These are phyloP conservation scores for Pedicia rivosa DNA, from an alignment of 2,888 invertebrate species.

Conservation along the genomic window DNA sequence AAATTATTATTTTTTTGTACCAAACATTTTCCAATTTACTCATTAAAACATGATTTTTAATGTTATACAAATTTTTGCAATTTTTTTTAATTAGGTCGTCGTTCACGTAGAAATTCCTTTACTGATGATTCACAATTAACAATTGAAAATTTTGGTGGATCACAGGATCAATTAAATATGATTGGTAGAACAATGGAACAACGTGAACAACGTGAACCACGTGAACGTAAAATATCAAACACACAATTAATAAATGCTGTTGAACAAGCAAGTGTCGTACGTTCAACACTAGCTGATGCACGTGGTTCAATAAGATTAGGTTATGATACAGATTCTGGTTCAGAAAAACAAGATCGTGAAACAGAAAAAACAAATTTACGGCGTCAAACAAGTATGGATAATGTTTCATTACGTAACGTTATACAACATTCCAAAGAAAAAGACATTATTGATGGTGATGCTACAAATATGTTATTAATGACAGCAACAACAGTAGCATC, in stretches of 20 bases:
- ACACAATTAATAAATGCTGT: constrained; percentile 10
- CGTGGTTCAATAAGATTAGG: constrained; percentile 51
- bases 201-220: constrained; percentile 18
- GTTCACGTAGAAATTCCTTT: constrained; percentile 70
- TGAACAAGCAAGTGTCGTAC: constrained; percentile 51
- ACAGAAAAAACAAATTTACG: constrained; percentile 32
- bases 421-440: constrained; percentile 39
- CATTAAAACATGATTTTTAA: neutral
- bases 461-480: too few species aligned
- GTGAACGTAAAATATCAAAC: constrained; percentile 31
- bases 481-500: constrained; percentile 32
- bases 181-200: constrained; percentile 65
- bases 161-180: constrained; percentile 76
- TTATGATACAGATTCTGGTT: constrained; percentile 42
- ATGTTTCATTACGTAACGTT: constrained; percentile 30
- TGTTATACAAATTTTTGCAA: neutral
- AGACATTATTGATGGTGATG: constrained; percentile 42
- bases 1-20: too few species aligned
- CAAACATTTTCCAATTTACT: too few species aligned
- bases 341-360: constrained; percentile 44
- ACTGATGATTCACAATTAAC: constrained; percentile 80
- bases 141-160: constrained; percentile 85
- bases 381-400: constrained; percentile 39
- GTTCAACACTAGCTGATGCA: constrained; percentile 62
- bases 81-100: constrained; percentile 47